Evolutionary conservation across 2,888 invertebrate genomes (phyloP), one percentile per base, ranked within the genome.

Genomic region (Linhomoeus sp.): DNA sequence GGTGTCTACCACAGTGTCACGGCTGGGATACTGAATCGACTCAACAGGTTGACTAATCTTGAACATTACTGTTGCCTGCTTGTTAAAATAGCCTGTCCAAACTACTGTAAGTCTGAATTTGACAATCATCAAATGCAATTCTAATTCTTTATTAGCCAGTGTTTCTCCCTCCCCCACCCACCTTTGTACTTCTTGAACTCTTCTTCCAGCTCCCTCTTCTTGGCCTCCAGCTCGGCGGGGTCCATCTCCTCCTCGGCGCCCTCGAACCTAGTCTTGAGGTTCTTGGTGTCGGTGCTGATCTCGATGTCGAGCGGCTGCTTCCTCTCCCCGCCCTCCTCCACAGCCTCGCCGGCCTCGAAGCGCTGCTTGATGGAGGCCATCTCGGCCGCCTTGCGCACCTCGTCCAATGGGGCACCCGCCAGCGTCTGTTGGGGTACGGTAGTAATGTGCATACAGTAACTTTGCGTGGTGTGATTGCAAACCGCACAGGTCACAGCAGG

Each of bases 201-300:
- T 47, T 67, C 65, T 20, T 63, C 60, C 51, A 69, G 60, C 39
- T 66, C 59, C 41, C 58, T 55, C 41, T 62, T 58, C 51, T 59
- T 59, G 25, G 66, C 65, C 35, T 65, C 65, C n/a, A 54, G 56
- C 1, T 57, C 53, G 56, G 65, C 62, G 15, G 66, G 57, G 12
- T 64, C 66, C 19, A 59, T 59, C 19, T 63, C 56, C 17, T 58
- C 57, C 22, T 59, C 58, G 42, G 59, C 63, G 51, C 62, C 60
- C 37, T 68, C 62, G 49, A 68, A 61, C 23, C 56, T 55, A 43
- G 67, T 58, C 38, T 61, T 49, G 19, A 55, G 29, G 46, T 62
- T 61, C 41, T 63, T 48, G 50, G 65, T 65, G 48, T 61, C 62
- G n/a, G 47, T 41, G 26, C 20, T 3, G 26, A 43, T 3, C 15